These are phyloP conservation scores for Corynorhinus townsendii DNA, from an alignment of 2,113 vertebrate species.

Conservation along the genomic window DNA sequence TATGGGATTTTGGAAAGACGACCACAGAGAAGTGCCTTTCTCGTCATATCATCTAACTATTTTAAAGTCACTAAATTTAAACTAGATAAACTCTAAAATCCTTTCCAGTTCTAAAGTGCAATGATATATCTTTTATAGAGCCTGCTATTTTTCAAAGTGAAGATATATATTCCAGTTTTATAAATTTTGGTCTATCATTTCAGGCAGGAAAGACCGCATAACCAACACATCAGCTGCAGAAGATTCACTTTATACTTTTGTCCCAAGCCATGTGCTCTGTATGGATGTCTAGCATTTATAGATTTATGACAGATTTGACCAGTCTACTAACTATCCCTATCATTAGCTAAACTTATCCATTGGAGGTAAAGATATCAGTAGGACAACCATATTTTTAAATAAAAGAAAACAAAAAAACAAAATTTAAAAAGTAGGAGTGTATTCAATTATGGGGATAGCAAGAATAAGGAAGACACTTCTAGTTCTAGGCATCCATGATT, in stretches of 20 bases:
- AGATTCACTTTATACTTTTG: background rate
- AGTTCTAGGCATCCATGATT: background rate
- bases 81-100: background rate
- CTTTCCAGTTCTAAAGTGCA: background rate
- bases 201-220: background rate
- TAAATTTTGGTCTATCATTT: background rate
- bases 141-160: background rate
- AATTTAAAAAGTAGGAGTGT: background rate
- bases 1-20: background rate
- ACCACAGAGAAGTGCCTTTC: background rate
- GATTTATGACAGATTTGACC: background rate
- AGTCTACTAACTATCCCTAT: background rate
- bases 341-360: background rate
- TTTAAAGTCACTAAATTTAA: background rate
- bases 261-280: background rate
- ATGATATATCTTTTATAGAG: background rate
- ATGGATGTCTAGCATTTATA: background rate
- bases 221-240: background rate
- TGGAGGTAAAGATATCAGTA: background rate
- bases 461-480: background rate
- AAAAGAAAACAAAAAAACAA: background rate
- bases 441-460: background rate
- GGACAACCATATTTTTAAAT: background rate
- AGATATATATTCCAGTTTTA: background rate
- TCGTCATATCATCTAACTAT: background rate